phyloP scores from a whole-genome alignment of 1,140 invertebrate species.

The Aphidius ervi region DNA sequence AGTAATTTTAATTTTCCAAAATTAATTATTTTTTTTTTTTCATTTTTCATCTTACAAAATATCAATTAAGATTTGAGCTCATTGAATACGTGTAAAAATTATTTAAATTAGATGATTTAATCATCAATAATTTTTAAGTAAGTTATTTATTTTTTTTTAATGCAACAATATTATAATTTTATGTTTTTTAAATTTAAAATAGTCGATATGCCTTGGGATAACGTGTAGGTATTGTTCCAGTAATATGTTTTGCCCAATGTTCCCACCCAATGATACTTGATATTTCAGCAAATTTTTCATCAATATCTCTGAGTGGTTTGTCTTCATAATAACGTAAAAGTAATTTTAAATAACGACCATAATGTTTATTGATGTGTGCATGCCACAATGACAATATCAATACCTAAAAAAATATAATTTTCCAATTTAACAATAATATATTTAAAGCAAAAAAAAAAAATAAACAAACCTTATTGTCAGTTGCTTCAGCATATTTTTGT shows the following conservation, averaged over 20 bases:
- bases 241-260: constrained; percentile 59
- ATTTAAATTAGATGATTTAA: too few relatives aligned
- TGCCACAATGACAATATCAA: constrained; percentile 78
- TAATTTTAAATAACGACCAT: constrained; percentile 75
- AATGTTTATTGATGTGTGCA: constrained; percentile 69
- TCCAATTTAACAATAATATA: constrained; percentile 14
- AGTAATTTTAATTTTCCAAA: too few relatives aligned
- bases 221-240: constrained; percentile 57
- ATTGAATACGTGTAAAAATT: not conserved
- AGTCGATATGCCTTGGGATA: constrained; percentile 63
- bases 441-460: constrained; percentile 16
- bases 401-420: constrained; percentile 55
- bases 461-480: constrained; percentile 66
- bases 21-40: not conserved
- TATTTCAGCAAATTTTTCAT: constrained; percentile 67
- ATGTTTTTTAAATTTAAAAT: constrained; percentile 52
- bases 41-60: not conserved
- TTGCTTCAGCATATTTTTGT: constrained; percentile 73
- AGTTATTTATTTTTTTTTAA: too few relatives aligned
- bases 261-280: constrained; percentile 65
- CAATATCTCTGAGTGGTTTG: constrained; percentile 67
- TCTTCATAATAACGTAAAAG: constrained; percentile 76
- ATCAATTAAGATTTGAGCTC: not conserved
- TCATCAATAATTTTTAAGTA: too few relatives aligned
- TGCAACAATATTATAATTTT: too few relatives aligned